Evolutionary conservation across 92 coral and sea anemone genomes (phyloP).

Genomic region (Meandrina meandrites): DNA sequence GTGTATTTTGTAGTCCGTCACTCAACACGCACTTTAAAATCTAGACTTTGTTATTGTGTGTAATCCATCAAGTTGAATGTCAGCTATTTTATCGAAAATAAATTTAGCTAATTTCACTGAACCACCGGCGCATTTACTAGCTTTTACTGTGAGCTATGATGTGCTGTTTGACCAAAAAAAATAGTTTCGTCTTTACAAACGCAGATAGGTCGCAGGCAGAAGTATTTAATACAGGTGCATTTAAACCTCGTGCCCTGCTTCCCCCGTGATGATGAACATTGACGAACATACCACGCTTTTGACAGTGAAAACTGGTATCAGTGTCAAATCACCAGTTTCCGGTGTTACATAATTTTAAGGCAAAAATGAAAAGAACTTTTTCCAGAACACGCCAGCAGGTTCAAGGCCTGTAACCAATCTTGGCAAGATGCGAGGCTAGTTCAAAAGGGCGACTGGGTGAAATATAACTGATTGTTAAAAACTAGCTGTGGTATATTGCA

Average conservation of each 20-base stretch:
- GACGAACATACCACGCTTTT: no score
- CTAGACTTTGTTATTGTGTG: slow-evolving; percentile 9
- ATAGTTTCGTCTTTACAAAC: slow-evolving; percentile 10
- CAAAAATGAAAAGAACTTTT: slow-evolving; percentile 3
- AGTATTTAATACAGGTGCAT: slow-evolving; percentile 12
- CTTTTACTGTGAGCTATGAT: slow-evolving; percentile 2
- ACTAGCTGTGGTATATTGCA: no score
- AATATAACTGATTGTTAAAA: not conserved
- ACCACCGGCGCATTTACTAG: slow-evolving; percentile 7
- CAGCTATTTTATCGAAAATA: not conserved
- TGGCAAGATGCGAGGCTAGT: not conserved
- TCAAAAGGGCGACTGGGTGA: not conserved
- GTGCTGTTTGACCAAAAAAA: not conserved
- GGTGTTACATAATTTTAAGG: not conserved
- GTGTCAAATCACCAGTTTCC: not conserved
- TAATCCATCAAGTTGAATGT: not conserved
- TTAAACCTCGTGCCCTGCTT: slow-evolving; percentile 10
- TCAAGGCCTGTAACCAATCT: not conserved
- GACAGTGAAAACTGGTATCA: not conserved
- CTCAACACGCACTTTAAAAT: slow-evolving; percentile 3
- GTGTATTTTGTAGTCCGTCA: slow-evolving; percentile 11
- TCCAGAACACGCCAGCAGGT: slow-evolving; percentile 14
- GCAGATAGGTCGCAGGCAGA: slow-evolving; percentile 3
- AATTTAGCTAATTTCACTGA: slow-evolving; percentile 12
- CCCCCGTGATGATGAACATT: slow-evolving; percentile 3